These are phyloP conservation scores for Prinia subflava DNA, from an alignment of 2,113 vertebrate genomes.

Conservation along the genomic window DNA sequence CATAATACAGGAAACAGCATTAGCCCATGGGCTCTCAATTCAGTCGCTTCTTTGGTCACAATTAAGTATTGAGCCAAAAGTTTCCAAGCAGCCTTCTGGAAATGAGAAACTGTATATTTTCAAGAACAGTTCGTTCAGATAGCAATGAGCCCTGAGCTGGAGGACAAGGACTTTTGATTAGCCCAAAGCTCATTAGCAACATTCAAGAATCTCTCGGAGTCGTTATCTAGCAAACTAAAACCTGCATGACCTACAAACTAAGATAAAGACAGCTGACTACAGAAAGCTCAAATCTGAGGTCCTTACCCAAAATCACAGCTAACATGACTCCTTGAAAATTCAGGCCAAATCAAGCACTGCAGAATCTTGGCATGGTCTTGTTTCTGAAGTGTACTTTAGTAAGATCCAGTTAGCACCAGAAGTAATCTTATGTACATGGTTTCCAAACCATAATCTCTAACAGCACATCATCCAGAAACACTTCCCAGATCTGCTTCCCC, in stretches of 20 bases:
- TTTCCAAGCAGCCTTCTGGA: neutral
- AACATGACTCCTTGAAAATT: neutral
- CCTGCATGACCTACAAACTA: constrained; percentile 13
- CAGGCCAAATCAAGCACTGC: neutral
- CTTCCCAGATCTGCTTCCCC: neutral
- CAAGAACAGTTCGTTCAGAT: neutral
- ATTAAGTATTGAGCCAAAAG: neutral
- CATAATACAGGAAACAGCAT: neutral
- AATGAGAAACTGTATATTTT: neutral
- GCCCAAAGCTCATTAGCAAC: constrained; percentile 44
- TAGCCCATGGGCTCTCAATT: neutral
- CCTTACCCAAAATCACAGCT: neutral
- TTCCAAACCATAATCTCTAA: neutral
- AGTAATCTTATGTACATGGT: neutral
- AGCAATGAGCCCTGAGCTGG: neutral
- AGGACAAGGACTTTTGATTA: constrained; percentile 5
- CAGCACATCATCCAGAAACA: neutral
- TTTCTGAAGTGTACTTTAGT: neutral
- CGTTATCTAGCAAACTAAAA: neutral
- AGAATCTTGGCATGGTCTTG: neutral
- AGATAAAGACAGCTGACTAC: neutral
- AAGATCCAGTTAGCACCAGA: neutral
- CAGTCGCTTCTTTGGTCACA: neutral
- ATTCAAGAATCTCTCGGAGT: neutral
- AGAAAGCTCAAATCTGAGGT: neutral